phyloP scores from a whole-genome alignment of 2,797 vertebrate species.

The Tamandua tetradactyla region DNA sequence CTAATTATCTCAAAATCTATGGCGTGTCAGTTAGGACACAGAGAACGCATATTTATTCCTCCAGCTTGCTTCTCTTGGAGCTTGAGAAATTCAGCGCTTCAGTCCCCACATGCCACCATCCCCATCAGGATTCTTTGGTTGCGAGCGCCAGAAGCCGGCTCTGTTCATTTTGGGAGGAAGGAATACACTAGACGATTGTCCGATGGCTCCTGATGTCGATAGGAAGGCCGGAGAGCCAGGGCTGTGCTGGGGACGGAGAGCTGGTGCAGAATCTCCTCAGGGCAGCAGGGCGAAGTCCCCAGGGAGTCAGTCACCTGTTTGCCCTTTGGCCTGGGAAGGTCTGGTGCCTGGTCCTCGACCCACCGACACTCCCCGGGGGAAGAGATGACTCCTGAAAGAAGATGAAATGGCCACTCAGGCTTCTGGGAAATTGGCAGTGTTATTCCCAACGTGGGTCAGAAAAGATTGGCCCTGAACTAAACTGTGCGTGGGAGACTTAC shows the following conservation, averaged over 20 bases:
- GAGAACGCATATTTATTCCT: background rate
- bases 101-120: fast-evolving
- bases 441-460: background rate
- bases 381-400: background rate
- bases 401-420: background rate
- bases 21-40: background rate
- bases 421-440: background rate
- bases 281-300: background rate
- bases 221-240: background rate
- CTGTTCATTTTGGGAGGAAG: background rate
- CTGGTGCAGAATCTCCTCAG: background rate
- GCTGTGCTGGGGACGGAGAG: background rate
- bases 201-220: fast-evolving
- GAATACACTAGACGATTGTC: background rate
- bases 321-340: constrained; percentile 1
- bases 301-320: background rate
- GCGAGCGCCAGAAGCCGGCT: fast-evolving
- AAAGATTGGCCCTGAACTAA: background rate
- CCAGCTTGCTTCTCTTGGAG: background rate
- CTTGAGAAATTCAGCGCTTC: background rate
- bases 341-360: background rate
- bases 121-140: background rate
- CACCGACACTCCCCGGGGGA: background rate
- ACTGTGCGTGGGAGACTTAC: background rate
- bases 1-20: background rate